Conservation (phyloP, 2,888 invertebrate genomes). For the Archips crataeganus region DNA sequence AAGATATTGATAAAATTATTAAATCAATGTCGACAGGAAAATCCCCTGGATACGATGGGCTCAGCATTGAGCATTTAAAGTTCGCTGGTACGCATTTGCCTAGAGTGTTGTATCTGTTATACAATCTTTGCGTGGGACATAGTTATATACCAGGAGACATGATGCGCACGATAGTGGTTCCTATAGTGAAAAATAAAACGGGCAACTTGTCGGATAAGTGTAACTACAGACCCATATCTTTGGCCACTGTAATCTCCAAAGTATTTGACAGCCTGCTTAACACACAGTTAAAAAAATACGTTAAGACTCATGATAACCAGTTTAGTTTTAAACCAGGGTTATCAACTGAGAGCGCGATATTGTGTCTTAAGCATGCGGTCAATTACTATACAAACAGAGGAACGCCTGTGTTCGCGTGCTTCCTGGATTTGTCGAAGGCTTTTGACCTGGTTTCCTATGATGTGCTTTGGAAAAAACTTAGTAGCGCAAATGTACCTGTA, state of each 20-base stretch:
- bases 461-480: no score
- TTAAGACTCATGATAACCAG: slow-evolving; percentile 1
- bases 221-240: slow-evolving; percentile 13
- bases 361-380: slow-evolving; percentile 42
- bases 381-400: slow-evolving; percentile 40
- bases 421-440: slow-evolving; percentile 37
- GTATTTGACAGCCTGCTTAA: slow-evolving; percentile 5
- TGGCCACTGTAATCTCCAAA: slow-evolving; percentile 12
- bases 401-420: slow-evolving; percentile 30
- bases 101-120: background rate
- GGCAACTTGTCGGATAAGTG: background rate
- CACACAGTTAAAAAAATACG: background rate
- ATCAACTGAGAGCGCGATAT: no score
- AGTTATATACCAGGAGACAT: background rate
- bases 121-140: background rate
- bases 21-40: background rate
- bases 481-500: no score
- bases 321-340: slow-evolving; percentile 34
- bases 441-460: slow-evolving; percentile 44
- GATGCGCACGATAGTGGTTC: background rate
- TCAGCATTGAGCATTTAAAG: background rate
- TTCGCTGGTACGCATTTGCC: background rate
- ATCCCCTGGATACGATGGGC: background rate
- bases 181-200: background rate
- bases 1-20: background rate